A percentile compares a stretch with the other conserved stretches of the same genome.
phyloP scores from a whole-genome alignment of 2,113 vertebrate species.

The Neopipo cinnamomea region DNA sequence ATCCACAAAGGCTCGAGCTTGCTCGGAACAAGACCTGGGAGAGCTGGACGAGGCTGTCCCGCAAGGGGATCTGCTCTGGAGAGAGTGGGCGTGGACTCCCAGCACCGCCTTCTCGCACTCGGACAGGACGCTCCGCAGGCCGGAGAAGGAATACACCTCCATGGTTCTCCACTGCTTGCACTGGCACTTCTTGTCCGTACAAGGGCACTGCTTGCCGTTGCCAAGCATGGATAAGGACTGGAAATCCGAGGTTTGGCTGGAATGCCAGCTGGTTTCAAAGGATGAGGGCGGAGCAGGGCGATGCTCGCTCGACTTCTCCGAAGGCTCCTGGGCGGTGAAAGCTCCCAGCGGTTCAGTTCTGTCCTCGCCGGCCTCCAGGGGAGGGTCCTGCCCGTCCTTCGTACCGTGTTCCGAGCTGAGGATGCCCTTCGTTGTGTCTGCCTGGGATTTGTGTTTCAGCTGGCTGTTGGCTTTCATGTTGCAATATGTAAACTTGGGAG shows the following conservation, averaged over 20 bases:
- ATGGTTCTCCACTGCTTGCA: conserved; percentile 69
- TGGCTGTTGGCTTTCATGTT: conserved; percentile 71
- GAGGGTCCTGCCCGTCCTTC: conserved; percentile 65
- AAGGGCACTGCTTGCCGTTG: conserved; percentile 62
- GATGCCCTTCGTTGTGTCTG: conserved; percentile 69
- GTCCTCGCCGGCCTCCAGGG: conserved; percentile 72
- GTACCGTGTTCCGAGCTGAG: conserved; percentile 68
- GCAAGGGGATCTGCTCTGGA: conserved; percentile 37
- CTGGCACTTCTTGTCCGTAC: conserved; percentile 64
- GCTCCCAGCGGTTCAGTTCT: conserved; percentile 62
- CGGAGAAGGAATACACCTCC: conserved; percentile 82
- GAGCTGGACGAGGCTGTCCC: conserved; percentile 46
- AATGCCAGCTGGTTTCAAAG: conserved; percentile 65
- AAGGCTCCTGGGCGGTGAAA: conserved; percentile 51
- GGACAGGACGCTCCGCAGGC: conserved; percentile 76
- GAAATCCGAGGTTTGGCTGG: conserved; percentile 83
- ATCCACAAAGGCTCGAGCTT: conserved; percentile 84
- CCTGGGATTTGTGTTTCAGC: conserved; percentile 85
- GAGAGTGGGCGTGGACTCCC: conserved; percentile 46
- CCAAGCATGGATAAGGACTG: conserved; percentile 84
- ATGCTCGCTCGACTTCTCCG: conserved; percentile 48
- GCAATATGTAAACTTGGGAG: conserved; percentile 87
- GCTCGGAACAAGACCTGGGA: conserved; percentile 80
- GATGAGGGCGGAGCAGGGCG: conserved; percentile 33
- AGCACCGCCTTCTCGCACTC: conserved; percentile 76